Evolutionary conservation across 2,888 invertebrate genomes (phyloP).

Genomic region (Diploptera punctata): DNA sequence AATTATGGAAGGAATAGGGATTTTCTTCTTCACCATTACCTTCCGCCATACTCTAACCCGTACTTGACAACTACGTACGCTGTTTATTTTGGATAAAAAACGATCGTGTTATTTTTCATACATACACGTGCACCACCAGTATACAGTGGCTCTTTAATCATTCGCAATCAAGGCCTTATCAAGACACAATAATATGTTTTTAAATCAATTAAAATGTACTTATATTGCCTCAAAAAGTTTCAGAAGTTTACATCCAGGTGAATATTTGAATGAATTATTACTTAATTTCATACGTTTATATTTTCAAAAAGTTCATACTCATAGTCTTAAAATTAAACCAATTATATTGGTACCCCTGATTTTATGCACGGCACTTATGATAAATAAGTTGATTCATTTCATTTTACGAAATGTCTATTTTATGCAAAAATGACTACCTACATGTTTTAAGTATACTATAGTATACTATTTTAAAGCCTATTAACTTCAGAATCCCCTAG

Average conservation of each 20-base stretch:
- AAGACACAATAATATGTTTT: not conserved
- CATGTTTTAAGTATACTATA: no score
- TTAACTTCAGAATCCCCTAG: no score
- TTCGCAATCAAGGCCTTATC: not conserved
- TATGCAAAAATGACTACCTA: no score
- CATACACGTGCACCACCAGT: not conserved
- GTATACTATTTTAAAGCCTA: no score
- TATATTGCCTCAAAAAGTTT: not conserved
- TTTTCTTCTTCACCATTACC: constrained; percentile 38
- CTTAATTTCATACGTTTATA: not conserved
- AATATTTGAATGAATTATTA: not conserved
- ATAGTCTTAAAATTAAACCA: not conserved
- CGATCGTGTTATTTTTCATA: not conserved
- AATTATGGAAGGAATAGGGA: constrained; percentile 32
- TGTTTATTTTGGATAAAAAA: not conserved
- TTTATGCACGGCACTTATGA: not conserved
- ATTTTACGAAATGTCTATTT: no score
- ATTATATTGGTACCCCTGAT: not conserved
- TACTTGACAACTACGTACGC: constrained; percentile 21
- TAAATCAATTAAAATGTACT: not conserved
- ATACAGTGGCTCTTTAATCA: not conserved
- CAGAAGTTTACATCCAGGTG: not conserved
- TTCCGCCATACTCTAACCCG: constrained; percentile 40
- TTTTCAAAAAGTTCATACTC: not conserved
- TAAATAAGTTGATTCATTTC: no score